phyloP scores from a whole-genome alignment of 1,140 invertebrate genomes.

The Plutomurus gul region DNA sequence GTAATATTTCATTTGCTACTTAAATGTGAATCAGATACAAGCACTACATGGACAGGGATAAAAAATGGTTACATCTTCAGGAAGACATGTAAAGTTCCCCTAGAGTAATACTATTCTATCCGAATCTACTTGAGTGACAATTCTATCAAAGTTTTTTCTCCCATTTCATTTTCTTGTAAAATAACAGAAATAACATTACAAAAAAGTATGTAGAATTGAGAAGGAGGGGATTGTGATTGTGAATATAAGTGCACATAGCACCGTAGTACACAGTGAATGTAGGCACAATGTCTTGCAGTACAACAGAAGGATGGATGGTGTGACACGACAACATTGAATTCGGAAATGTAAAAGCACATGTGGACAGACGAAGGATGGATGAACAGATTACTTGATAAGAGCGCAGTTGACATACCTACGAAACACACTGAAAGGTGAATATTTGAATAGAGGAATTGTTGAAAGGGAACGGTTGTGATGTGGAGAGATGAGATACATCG shows the following conservation, averaged over 20 bases:
- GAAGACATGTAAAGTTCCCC: not conserved
- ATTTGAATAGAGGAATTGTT: slow-evolving; percentile 8
- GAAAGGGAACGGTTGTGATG: not conserved
- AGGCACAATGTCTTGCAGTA: not conserved
- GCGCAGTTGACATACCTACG: not conserved
- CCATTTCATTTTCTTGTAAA: too few species aligned
- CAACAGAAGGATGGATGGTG: not conserved
- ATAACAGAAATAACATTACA: too few species aligned
- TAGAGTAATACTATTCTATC: not conserved
- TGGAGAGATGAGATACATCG: not conserved
- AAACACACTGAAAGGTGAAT: slow-evolving; percentile 9
- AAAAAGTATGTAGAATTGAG: too few species aligned
- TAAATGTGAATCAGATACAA: too few species aligned
- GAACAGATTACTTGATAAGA: slow-evolving; percentile 13
- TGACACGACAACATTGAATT: slow-evolving; percentile 3
- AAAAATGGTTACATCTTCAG: too few species aligned
- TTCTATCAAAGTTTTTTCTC: not conserved
- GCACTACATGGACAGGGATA: too few species aligned
- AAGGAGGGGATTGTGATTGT: too few species aligned
- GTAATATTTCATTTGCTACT: too few species aligned
- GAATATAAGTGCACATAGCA: too few species aligned
- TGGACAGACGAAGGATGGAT: slow-evolving; percentile 25
- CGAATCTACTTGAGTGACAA: not conserved
- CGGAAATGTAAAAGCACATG: slow-evolving; percentile 20
- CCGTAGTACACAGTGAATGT: too few species aligned